These are phyloP conservation scores for Allophyes oxyacanthae DNA, from an alignment of 2,888 invertebrate genomes.

Conservation along the genomic window DNA sequence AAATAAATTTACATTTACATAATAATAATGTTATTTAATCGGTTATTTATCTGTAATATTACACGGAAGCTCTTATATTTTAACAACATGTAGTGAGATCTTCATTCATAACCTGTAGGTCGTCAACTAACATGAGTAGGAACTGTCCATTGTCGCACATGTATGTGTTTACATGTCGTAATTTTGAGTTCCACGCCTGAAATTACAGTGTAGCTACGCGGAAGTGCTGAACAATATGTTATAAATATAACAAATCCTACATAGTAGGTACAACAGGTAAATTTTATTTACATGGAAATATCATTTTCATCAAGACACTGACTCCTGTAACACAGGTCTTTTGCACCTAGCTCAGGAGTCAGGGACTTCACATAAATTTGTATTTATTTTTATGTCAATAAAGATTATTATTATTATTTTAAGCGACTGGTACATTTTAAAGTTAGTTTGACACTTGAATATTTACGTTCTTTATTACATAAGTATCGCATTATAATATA, in stretches of 20 bases:
- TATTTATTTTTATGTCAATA: too few species aligned
- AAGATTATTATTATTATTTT: too few species aligned
- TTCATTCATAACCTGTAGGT: conserved; percentile 10
- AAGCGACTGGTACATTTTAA: too few species aligned
- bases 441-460: too few species aligned
- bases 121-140: conserved; percentile 2
- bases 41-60: conserved; percentile 6
- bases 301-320: too few species aligned
- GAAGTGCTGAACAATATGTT: conserved; percentile 16
- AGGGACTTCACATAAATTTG: too few species aligned
- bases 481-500: too few species aligned
- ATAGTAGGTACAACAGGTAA: not conserved
- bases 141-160: conserved; percentile 25
- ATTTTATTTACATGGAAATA: too few species aligned
- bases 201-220: conserved; percentile 19
- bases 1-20: too few species aligned
- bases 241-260: conserved; percentile 31
- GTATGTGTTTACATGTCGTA: conserved; percentile 19
- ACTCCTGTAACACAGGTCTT: too few species aligned
- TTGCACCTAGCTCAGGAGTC: too few species aligned
- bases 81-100: conserved; percentile 3
- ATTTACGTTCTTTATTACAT: too few species aligned
- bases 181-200: conserved; percentile 15
- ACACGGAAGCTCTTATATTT: conserved; percentile 6
- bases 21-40: conserved; percentile 20